Conservation (phyloP, 2,113 vertebrate genomes). For the Corynorhinus townsendii region DNA sequence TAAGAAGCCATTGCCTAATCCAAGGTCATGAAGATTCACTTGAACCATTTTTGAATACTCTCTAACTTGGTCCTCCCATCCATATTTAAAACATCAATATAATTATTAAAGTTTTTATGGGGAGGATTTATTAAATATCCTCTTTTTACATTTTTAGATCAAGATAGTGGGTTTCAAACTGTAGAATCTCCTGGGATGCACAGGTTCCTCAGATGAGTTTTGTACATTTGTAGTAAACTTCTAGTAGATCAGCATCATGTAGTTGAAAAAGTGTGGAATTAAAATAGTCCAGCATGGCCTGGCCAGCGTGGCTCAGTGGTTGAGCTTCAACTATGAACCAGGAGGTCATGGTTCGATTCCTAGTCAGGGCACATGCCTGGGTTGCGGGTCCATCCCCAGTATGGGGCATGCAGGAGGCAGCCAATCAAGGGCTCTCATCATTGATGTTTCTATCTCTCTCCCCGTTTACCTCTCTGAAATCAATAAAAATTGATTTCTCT, state of each 20-base stretch:
- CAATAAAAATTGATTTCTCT: not conserved
- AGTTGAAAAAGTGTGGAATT: not conserved
- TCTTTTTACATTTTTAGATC: not conserved
- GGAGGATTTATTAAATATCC: not conserved
- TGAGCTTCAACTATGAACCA: too few relatives aligned
- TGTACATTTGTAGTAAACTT: not conserved
- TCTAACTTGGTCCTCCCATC: not conserved
- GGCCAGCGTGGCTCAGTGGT: too few relatives aligned
- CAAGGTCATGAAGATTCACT: not conserved
- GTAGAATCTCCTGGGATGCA: not conserved
- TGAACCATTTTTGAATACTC: not conserved
- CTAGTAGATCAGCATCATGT: not conserved
- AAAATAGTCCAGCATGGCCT: not conserved
- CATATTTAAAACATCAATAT: not conserved
- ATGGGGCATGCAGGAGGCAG: too few relatives aligned
- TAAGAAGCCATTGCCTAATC: not conserved
- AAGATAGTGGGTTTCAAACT: not conserved
- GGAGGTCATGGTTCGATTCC: too few relatives aligned
- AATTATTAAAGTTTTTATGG: constrained; percentile 1
- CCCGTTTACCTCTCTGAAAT: too few relatives aligned
- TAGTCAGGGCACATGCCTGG: too few relatives aligned
- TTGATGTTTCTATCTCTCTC: too few relatives aligned
- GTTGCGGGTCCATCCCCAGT: too few relatives aligned
- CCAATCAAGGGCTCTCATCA: too few relatives aligned
- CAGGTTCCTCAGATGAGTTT: not conserved